Evolutionary conservation across 1,140 invertebrate genomes (phyloP).

Genomic region (Drosophila kikkawai): DNA sequence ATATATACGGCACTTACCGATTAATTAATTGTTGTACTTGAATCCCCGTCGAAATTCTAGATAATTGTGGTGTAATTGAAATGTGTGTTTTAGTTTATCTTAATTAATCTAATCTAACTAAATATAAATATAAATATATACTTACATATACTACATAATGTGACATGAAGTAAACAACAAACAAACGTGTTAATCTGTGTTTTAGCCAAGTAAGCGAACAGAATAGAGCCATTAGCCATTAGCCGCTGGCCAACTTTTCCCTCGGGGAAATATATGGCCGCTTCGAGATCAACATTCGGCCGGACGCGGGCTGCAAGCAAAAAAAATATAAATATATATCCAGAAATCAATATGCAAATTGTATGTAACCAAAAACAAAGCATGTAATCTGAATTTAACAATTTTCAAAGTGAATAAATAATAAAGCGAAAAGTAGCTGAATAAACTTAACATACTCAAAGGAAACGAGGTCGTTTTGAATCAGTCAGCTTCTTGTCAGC

Average conservation of each 20-base stretch:
- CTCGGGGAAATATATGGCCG: conserved; percentile 11
- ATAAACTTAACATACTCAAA: conserved; percentile 40
- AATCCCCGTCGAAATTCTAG: conserved; percentile 66
- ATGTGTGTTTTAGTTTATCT: conserved; percentile 69
- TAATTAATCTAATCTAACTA: conserved; percentile 44
- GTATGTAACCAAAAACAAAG: conserved; percentile 68
- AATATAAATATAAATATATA: conserved; percentile 48
- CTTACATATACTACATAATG: conserved; percentile 51
- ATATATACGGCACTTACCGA: conserved; percentile 51
- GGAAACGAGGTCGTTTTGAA: not conserved
- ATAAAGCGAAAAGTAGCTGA: conserved; percentile 75
- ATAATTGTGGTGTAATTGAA: conserved; percentile 76
- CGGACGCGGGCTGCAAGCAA: conserved; percentile 25
- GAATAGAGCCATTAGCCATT: conserved; percentile 21
- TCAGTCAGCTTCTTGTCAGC: conserved; percentile 1
- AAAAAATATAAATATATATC: conserved; percentile 59
- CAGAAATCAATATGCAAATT: conserved; percentile 67
- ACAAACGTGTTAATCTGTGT: conserved; percentile 77
- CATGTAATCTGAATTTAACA: conserved; percentile 82
- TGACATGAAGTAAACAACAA: conserved; percentile 63
- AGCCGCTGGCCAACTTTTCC: conserved; percentile 9
- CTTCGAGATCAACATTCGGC: conserved; percentile 28
- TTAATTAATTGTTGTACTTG: conserved; percentile 80
- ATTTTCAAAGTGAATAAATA: conserved; percentile 81
- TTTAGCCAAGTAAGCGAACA: conserved; percentile 75